Evolutionary conservation across 92 coral and sea anemone genomes (phyloP), one percentile per base, ranked within the genome.

Genomic region (Scolanthus callimorphus): DNA sequence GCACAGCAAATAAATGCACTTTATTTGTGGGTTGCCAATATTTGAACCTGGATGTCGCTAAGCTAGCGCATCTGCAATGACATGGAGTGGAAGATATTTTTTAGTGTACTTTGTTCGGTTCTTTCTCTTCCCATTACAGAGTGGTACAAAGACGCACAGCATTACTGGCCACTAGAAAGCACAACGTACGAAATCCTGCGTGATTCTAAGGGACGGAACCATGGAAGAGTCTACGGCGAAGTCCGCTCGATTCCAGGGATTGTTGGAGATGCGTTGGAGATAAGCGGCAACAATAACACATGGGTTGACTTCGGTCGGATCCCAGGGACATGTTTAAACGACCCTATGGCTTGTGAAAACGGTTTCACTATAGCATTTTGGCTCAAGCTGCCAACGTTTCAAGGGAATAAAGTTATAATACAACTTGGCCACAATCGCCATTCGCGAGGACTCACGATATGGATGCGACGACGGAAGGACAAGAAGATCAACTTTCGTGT

Each of bases 141-240:
- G 59, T 94, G 96, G 99, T 88, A 83, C 78, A 79, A 55, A 28
- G 75, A 49, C 20, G 50, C 96, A 0, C 57, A 56, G 20, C 78
- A 79, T 44, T 94, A 94, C 51, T 94, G 99, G 99, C 94, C 91
- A 23, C 84, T 94, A 29, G 94, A 92, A 62, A 68, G 53, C 25
- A 61, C 76, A 51, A 38, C 69, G 20, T 60, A 49, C n/a, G 69
- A 74, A 2, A 58, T 52, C 10, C 73, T 57, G 55, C 45, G 52
- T 2, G 96, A 88, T 31, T 75, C 74, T 60, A 70, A 54, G 20
- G 89, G 96, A 1, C 29, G 45, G 31, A 79, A 73, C 53, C 46
- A 72, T 31, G 95, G 94, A 11, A 71, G 34, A 22, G 69, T 94
- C 17, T 20, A 44, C 11, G 99, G 99, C 20, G 28, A 48, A 15